A percentile compares a stretch with the other conserved stretches of the same genome.
Conservation (phyloP, 2,888 invertebrate species). For the Ormyrus thymus region DNA sequence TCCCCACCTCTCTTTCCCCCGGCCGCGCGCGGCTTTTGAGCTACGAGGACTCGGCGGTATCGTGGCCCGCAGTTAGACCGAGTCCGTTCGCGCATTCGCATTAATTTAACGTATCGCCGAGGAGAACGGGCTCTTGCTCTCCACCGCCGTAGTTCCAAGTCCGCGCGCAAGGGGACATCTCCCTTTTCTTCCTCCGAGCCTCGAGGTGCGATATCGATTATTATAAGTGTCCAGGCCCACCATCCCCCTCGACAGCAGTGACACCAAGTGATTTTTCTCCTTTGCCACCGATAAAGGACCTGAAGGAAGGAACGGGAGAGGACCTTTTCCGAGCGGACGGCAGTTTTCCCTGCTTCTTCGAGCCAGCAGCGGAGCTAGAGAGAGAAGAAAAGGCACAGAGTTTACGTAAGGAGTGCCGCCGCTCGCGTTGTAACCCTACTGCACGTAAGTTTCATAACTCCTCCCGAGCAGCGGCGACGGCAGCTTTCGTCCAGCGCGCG, state of each 20-base stretch:
- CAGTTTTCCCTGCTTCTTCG: no score
- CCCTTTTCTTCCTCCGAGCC: not conserved
- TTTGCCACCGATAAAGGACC: not conserved
- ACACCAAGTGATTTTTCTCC: no score
- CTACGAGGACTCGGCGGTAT: constrained; percentile 65
- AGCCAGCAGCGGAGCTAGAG: not conserved
- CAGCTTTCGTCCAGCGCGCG: not conserved
- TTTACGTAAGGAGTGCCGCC: constrained; percentile 43
- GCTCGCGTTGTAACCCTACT: constrained; percentile 20
- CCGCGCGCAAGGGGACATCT: not conserved
- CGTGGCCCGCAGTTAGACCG: constrained; percentile 73
- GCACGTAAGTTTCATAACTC: constrained; percentile 51
- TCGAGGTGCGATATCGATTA: no score
- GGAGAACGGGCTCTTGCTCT: not conserved
- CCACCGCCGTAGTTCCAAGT: not conserved
- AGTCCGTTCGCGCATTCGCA: constrained; percentile 74
- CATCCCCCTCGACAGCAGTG: no score
- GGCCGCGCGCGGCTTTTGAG: constrained; percentile 60
- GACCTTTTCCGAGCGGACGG: not conserved
- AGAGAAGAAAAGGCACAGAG: not conserved
- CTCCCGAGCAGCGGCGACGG: no score
- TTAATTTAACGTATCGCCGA: constrained; percentile 60
- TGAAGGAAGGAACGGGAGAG: not conserved
- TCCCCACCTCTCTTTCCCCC: constrained; percentile 40
- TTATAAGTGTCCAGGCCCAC: no score